Evolutionary conservation across 2,888 invertebrate species (phyloP).

Genomic region (Amphipoea oculea): DNA sequence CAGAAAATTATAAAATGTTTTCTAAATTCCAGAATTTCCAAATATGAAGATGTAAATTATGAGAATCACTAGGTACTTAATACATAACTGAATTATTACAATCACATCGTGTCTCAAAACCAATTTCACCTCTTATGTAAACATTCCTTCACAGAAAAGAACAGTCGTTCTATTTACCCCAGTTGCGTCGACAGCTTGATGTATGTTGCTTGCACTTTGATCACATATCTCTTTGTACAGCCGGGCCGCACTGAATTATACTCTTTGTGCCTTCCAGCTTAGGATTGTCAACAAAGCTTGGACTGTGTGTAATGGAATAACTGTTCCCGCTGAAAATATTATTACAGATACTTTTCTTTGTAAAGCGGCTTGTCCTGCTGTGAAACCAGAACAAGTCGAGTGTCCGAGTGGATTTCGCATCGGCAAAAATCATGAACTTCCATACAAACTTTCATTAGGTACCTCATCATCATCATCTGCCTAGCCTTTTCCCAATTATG

Average conservation of each 20-base stretch:
- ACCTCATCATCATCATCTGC: no score
- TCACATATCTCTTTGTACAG: slow-evolving; percentile 25
- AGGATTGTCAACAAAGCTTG: slow-evolving; percentile 6
- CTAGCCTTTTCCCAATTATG: no score
- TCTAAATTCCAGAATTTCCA: not conserved
- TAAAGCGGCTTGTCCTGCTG: no score
- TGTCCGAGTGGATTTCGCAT: no score
- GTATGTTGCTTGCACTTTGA: slow-evolving; percentile 40
- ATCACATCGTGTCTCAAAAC: not conserved
- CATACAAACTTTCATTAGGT: no score
- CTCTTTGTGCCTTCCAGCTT: not conserved
- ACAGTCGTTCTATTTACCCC: slow-evolving; percentile 16
- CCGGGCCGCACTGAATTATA: slow-evolving; percentile 10
- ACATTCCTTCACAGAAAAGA: slow-evolving; percentile 6
- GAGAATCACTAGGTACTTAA: no score
- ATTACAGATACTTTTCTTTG: no score
- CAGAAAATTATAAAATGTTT: not conserved
- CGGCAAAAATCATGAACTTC: no score
- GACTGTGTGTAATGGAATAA: not conserved
- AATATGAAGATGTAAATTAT: no score
- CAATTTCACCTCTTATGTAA: not conserved
- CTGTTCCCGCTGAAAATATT: no score
- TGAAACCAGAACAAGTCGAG: no score
- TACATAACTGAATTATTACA: not conserved
- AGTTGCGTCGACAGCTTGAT: slow-evolving; percentile 31